Evolutionary conservation across 2,888 invertebrate genomes (phyloP).

Genomic region (Scotopteryx bipunctaria): DNA sequence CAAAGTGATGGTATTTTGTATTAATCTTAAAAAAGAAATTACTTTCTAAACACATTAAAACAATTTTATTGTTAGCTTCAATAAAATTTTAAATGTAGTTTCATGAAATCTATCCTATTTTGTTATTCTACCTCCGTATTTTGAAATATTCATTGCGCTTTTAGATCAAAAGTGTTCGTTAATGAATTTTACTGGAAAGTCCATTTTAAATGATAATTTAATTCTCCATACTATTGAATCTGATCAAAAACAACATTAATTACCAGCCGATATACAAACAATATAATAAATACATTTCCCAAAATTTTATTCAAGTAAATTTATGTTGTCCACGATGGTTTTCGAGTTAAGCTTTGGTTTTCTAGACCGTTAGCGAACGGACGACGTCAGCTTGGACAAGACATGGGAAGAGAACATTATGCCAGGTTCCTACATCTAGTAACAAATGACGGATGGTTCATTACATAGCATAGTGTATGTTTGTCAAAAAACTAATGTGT

Average conservation of each 20-base stretch:
- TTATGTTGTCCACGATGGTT: slow-evolving; percentile 55
- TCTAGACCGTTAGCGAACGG: too few relatives aligned
- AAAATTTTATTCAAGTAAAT: slow-evolving; percentile 47
- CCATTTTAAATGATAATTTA: slow-evolving; percentile 14
- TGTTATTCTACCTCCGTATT: not conserved
- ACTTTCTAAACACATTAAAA: too few relatives aligned
- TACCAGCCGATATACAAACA: slow-evolving; percentile 35
- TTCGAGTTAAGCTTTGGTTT: slow-evolving; percentile 24
- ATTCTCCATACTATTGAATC: slow-evolving; percentile 20
- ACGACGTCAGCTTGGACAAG: too few relatives aligned
- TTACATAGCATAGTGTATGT: too few relatives aligned
- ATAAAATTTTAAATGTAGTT: not conserved
- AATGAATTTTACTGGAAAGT: not conserved
- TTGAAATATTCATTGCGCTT: not conserved
- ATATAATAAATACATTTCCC: slow-evolving; percentile 46
- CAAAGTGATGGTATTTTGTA: too few relatives aligned
- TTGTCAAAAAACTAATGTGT: too few relatives aligned
- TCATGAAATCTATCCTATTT: not conserved
- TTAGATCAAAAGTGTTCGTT: not conserved
- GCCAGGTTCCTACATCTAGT: too few relatives aligned
- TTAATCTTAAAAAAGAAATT: too few relatives aligned
- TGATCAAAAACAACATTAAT: slow-evolving; percentile 37
- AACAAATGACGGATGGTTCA: too few relatives aligned
- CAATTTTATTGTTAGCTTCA: not conserved
- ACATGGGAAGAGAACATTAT: too few relatives aligned